A percentile compares a stretch with the other conserved stretches of the same genome.
Conservation (phyloP, 2,797 vertebrate genomes). For the Sciurus carolinensis region DNA sequence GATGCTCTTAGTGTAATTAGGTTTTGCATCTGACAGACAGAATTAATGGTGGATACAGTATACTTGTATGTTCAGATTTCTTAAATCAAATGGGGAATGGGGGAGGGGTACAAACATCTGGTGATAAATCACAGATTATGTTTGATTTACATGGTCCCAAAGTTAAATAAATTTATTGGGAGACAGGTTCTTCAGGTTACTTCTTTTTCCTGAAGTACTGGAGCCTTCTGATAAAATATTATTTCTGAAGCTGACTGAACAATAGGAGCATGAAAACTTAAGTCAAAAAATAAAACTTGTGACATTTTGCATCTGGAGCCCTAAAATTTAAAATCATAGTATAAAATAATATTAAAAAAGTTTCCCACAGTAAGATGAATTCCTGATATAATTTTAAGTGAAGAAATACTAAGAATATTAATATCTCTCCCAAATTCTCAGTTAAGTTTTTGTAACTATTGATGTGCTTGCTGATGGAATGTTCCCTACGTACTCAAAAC, state of each 20-base stretch:
- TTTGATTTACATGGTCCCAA: constrained; percentile 76
- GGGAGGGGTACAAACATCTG: constrained; percentile 67
- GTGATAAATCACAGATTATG: constrained; percentile 79
- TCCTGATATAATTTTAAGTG: constrained; percentile 86
- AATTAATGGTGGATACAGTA: constrained; percentile 80
- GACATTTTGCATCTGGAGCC: constrained; percentile 69
- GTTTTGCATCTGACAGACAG: constrained; percentile 69
- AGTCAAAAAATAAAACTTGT: constrained; percentile 69
- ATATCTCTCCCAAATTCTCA: constrained; percentile 86
- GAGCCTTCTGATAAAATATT: constrained; percentile 80
- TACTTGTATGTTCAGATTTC: constrained; percentile 75
- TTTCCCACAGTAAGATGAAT: constrained; percentile 84
- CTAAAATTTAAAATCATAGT: constrained; percentile 83
- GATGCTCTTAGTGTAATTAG: constrained; percentile 75
- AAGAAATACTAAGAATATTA: constrained; percentile 86
- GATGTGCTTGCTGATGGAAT: constrained; percentile 87
- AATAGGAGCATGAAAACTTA: constrained; percentile 69
- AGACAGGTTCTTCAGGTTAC: constrained; percentile 43
- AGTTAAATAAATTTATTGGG: constrained; percentile 68
- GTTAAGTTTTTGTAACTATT: constrained; percentile 87
- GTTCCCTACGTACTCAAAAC: constrained; percentile 87
- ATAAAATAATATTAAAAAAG: constrained; percentile 78
- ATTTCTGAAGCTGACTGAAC: constrained; percentile 71
- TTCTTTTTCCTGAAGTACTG: constrained; percentile 68
- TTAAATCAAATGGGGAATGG: constrained; percentile 79